These are phyloP conservation scores for Xestia rhomboidea DNA, from an alignment of 2,888 invertebrate species.

Conservation along the genomic window DNA sequence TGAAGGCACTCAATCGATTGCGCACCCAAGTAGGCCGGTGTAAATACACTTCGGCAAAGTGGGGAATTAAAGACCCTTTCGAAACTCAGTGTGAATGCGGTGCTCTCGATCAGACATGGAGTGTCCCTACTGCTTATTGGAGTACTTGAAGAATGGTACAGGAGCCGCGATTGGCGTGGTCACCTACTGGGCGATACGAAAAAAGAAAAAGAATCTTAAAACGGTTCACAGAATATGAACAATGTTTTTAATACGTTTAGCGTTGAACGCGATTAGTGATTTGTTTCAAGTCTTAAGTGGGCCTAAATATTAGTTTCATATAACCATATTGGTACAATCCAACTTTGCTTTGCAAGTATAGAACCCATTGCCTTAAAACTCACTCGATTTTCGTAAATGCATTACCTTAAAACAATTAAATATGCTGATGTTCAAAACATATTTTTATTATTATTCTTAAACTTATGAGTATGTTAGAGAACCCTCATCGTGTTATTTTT, in stretches of 20 bases:
- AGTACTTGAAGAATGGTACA: not conserved
- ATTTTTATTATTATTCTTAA: slow-evolving; percentile 64
- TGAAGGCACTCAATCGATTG: too few relatives aligned
- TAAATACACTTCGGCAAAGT: not conserved
- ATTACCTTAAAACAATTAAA: slow-evolving; percentile 52
- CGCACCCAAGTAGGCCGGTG: not conserved
- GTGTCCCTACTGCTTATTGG: not conserved
- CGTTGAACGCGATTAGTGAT: not conserved
- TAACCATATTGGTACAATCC: slow-evolving; percentile 17
- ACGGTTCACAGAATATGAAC: not conserved
- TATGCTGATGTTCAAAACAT: slow-evolving; percentile 49
- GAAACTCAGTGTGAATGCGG: not conserved
- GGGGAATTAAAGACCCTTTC: not conserved
- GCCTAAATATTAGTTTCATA: slow-evolving; percentile 28
- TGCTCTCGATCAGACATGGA: not conserved
- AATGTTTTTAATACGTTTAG: not conserved
- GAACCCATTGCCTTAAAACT: slow-evolving; percentile 39
- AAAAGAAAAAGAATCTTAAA: not conserved
- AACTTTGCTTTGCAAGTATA: slow-evolving; percentile 20
- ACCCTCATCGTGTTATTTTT: slow-evolving; percentile 61
- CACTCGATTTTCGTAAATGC: slow-evolving; percentile 69
- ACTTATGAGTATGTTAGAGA: slow-evolving; percentile 69
- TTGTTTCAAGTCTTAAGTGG: too few relatives aligned
- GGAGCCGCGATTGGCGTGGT: not conserved
- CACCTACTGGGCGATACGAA: not conserved